phyloP scores from a whole-genome alignment of 1,140 invertebrate genomes.

The Drosophila tropicalis region DNA sequence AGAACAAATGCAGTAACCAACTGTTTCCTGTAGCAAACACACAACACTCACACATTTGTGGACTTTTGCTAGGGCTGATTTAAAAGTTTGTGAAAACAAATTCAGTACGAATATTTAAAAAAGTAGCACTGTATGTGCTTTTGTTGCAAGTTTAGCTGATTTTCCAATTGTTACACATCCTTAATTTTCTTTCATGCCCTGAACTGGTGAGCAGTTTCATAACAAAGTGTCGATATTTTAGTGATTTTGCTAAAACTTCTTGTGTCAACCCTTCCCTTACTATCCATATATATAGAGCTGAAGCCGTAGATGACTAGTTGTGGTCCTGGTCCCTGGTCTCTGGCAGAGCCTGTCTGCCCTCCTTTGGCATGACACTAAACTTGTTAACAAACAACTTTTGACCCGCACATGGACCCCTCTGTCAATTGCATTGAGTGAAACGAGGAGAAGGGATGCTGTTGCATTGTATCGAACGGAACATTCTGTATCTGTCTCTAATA shows the following conservation, averaged over 20 bases:
- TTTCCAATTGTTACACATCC: not conserved
- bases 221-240: not conserved
- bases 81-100: not conserved
- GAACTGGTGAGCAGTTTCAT: not conserved
- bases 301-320: constrained; percentile 3
- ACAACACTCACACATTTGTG: constrained; percentile 1
- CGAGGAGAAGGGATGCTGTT: not conserved
- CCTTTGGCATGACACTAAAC: constrained; percentile 50
- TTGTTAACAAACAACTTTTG: constrained; percentile 74
- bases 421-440: constrained; percentile 3
- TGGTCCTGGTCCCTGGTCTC: constrained; percentile 22
- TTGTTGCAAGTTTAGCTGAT: too few relatives aligned
- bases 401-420: constrained; percentile 44
- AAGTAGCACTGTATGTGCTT: too few relatives aligned
- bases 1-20: constrained; percentile 48
- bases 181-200: not conserved
- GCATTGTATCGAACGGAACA: constrained; percentile 9
- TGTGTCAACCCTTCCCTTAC: not conserved
- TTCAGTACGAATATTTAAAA: not conserved
- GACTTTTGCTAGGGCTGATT: not conserved
- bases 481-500: constrained; percentile 33
- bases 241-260: too few relatives aligned
- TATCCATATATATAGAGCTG: not conserved
- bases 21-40: constrained; percentile 42
- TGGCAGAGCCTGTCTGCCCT: constrained; percentile 10